Percentiles rank a stretch among this genome's conserved stretches.
phyloP scores from a whole-genome alignment of 2,797 vertebrate genomes.

The Hirundo rustica region DNA sequence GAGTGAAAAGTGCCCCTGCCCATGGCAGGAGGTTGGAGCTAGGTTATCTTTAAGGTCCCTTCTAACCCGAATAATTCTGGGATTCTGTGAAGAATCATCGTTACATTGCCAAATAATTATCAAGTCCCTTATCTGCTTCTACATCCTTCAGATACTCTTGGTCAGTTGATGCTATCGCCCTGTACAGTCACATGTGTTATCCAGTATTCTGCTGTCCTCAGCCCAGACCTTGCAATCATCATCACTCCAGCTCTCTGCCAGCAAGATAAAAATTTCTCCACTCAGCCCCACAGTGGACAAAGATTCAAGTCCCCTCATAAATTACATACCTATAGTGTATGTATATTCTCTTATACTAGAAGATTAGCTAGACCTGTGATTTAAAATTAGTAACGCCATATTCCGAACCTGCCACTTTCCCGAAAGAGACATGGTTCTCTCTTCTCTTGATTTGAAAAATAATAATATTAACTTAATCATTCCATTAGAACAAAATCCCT shows the following conservation, averaged over 20 bases:
- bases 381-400: background rate
- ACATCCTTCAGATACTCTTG: background rate
- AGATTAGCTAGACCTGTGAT: background rate
- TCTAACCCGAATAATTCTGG: background rate
- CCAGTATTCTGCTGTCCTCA: background rate
- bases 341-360: background rate
- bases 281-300: background rate
- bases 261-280: background rate
- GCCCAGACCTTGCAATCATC: background rate
- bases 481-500: background rate
- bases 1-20: background rate
- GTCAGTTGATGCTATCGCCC: accelerated
- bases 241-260: background rate
- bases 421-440: background rate
- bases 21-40: background rate
- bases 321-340: background rate
- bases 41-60: background rate
- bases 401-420: background rate
- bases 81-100: background rate
- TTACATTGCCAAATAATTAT: background rate
- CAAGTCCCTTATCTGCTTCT: background rate
- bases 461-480: background rate
- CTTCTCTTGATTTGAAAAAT: background rate
- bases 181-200: background rate
- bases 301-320: background rate